phyloP scores from a whole-genome alignment of 1,140 invertebrate genomes.

The Leptinotarsa texana region DNA sequence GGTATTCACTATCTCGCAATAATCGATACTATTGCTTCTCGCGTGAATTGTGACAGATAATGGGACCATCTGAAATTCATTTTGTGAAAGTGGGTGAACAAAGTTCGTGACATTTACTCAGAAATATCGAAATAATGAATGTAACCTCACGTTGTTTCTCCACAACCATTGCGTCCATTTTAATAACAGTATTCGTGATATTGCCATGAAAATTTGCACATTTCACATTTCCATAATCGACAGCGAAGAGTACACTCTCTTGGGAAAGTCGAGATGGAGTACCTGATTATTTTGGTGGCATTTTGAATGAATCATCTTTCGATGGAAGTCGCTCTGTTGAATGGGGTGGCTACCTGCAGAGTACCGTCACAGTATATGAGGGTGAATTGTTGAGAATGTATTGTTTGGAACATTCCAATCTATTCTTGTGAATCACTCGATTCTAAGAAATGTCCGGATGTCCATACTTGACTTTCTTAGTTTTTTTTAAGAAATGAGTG shows the following conservation, averaged over 20 bases:
- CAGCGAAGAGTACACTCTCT: background rate
- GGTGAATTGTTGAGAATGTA: too few relatives aligned
- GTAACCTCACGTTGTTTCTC: constrained; percentile 1
- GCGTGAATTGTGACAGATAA: background rate
- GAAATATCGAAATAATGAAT: constrained; percentile 6
- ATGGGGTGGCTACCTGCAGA: too few relatives aligned
- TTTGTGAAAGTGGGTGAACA: background rate
- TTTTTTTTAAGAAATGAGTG: too few relatives aligned
- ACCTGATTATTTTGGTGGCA: background rate
- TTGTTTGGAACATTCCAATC: too few relatives aligned
- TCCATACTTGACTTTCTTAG: too few relatives aligned
- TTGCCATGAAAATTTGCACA: constrained; percentile 3
- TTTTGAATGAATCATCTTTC: background rate
- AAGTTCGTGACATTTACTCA: constrained; percentile 1
- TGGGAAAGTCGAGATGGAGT: background rate
- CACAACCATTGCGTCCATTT: background rate
- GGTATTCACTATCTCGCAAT: too few relatives aligned
- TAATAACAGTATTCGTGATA: background rate
- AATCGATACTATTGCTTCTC: too few relatives aligned
- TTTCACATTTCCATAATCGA: background rate
- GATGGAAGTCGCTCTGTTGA: too few relatives aligned
- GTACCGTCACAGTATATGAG: too few relatives aligned
- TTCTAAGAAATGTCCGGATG: too few relatives aligned
- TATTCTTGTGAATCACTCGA: too few relatives aligned
- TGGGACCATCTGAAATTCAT: background rate